Evolutionary conservation across 1,140 invertebrate species (phyloP), one percentile per base, ranked within the genome.

Genomic region (Cherax destructor): DNA sequence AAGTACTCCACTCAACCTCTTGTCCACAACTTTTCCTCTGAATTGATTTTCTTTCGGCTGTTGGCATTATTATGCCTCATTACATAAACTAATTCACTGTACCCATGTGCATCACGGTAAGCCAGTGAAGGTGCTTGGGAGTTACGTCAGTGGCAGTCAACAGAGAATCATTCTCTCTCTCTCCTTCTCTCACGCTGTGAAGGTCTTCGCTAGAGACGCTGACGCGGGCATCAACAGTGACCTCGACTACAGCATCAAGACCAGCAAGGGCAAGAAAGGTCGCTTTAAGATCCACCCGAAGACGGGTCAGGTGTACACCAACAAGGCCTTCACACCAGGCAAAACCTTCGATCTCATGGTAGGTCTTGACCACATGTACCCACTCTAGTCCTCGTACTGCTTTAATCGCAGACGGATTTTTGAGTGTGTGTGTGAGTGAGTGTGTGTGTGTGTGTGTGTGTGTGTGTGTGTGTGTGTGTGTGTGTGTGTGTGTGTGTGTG

Each of bases 221-320:
- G 88, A 90, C 56, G 59, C 24, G 0, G 88, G 88, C 24, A 90
- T 90, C 49, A 90, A 90, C 56, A 81, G 50, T 56, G 88, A 90
- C 74, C 50, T 90, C 41, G 88, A 90, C 88, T 90, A 90, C 81
- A 90, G 88, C 52, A 90, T 90, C 81, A 90, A 78, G 81, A 79
- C 72, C n/a, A 74, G 88, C 56, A 83, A 84, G 61, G 83, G 83
- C 81, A 90, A 86, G 84, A 86, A 90, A 85, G 88, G 88, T 13
- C 88, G 88, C 83, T 90, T 90, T 18, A 90, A 90, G 88, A 90
- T 90, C 47, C 88, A 90, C 72, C 88, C 88, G 2, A 90, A 90
- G 76, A 90, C 88, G 4, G 88, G 88, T 11, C 88, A 90, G 18
- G 88, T 90, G 50, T 90, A 84, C 56, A 90, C 81, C 74, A 90